Conservation (phyloP, 2,888 invertebrate genomes). For the Auanema freiburgensis region DNA sequence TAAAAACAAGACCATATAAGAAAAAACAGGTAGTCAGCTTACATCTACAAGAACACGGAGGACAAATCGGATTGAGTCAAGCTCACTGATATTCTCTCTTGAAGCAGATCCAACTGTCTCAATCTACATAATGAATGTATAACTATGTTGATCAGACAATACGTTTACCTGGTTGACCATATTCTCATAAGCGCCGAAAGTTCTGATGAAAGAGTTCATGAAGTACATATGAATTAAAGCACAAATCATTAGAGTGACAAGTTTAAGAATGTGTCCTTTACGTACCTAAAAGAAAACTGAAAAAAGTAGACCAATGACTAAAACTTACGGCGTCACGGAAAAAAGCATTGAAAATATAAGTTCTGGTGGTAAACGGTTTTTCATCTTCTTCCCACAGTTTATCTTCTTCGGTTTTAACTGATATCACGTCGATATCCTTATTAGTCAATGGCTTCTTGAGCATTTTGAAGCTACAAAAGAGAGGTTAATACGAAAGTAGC, state of each 20-base stretch:
- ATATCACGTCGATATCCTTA: no score
- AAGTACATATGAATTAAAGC: constrained; percentile 57
- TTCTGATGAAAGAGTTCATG: constrained; percentile 42
- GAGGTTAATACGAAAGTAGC: no score
- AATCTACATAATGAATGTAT: neutral
- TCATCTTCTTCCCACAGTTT: no score
- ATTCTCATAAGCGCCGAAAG: constrained; percentile 34
- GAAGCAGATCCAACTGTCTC: constrained; percentile 2
- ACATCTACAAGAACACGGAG: constrained; percentile 21
- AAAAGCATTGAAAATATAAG: no score
- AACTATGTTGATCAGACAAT: no score
- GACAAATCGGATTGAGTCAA: constrained; percentile 15
- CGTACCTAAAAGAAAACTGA: constrained; percentile 13
- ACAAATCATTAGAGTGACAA: constrained; percentile 50
- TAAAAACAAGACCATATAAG: constrained; percentile 18
- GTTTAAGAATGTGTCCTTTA: constrained; percentile 31
- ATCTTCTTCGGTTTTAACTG: no score
- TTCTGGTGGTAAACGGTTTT: no score
- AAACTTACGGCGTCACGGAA: no score
- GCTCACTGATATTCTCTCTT: constrained; percentile 3
- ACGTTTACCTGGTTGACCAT: constrained; percentile 18
- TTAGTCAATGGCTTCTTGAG: no score
- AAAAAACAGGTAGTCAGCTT: neutral
- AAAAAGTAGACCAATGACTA: no score
- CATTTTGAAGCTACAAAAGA: no score